A percentile compares a stretch with the other conserved stretches of the same genome.
Conservation (phyloP, 2,888 invertebrate genomes). For the Lithosia quadra region DNA sequence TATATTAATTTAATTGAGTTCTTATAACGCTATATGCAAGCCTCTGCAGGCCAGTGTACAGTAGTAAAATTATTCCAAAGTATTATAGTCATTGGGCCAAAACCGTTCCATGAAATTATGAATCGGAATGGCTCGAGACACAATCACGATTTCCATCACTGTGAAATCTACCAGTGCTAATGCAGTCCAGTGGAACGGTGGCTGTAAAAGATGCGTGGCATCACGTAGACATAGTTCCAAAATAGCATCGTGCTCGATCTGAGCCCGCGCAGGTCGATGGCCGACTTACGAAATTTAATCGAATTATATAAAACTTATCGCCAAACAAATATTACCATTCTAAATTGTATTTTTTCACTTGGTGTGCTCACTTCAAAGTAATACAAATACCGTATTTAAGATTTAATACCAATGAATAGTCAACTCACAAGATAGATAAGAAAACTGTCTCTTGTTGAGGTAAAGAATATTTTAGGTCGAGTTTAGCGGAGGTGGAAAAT, state of each 20-base stretch:
- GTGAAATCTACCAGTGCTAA: conserved; percentile 76
- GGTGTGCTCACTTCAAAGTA: conserved; percentile 57
- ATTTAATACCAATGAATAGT: too few relatives aligned
- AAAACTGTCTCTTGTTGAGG: conserved; percentile 52
- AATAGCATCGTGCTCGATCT: conserved; percentile 68
- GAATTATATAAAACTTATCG: conserved; percentile 70
- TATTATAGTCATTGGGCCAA: conserved; percentile 54
- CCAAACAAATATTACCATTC: conserved; percentile 62
- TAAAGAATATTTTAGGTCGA: conserved; percentile 60
- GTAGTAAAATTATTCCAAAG: conserved; percentile 40
- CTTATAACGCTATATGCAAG: background rate
- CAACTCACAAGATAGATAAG: conserved; percentile 55
- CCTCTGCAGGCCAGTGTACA: conserved; percentile 6
- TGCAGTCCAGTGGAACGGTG: conserved; percentile 74
- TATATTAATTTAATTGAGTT: background rate
- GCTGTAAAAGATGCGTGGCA: conserved; percentile 73
- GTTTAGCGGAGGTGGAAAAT: conserved; percentile 70
- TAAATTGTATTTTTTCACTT: conserved; percentile 55
- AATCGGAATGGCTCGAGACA: conserved; percentile 70
- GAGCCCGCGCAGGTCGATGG: conserved; percentile 67
- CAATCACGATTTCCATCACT: conserved; percentile 78
- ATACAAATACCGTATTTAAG: conserved; percentile 53
- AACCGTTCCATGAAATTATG: conserved; percentile 68
- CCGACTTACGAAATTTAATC: conserved; percentile 75
- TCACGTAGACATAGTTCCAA: conserved; percentile 77